Percentiles rank a stretch among this genome's conserved stretches.
phyloP scores from a whole-genome alignment of 2,797 vertebrate genomes.

The Ctenopoma kingsleyae region DNA sequence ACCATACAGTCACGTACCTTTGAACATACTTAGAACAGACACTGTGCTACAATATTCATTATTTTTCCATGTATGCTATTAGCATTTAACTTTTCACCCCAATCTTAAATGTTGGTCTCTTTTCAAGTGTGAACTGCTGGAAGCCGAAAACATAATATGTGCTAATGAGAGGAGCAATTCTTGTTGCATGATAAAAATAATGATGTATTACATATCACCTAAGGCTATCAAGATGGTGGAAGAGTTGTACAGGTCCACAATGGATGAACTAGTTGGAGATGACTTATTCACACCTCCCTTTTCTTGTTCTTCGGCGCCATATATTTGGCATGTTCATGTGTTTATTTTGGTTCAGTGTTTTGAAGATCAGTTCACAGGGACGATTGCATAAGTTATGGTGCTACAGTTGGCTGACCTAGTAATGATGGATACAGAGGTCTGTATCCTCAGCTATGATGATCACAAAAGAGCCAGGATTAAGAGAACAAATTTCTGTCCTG shows the following conservation, averaged over 20 bases:
- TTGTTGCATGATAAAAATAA: slow-evolving; percentile 65
- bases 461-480: slow-evolving; percentile 68
- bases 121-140: slow-evolving; percentile 46
- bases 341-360: slow-evolving; percentile 67
- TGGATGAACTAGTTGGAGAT: slow-evolving; percentile 49
- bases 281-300: slow-evolving; percentile 64
- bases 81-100: slow-evolving; percentile 32
- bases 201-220: slow-evolving; percentile 49
- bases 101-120: slow-evolving; percentile 34
- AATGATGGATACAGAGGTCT: slow-evolving; percentile 68
- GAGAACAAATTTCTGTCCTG: slow-evolving; percentile 69
- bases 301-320: slow-evolving; percentile 9
- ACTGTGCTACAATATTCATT: slow-evolving; percentile 12
- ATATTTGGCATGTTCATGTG: slow-evolving; percentile 62
- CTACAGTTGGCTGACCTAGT: slow-evolving; percentile 59
- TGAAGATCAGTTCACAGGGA: slow-evolving; percentile 60
- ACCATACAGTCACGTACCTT: slow-evolving; percentile 21
- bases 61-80: slow-evolving; percentile 18
- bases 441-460: slow-evolving; percentile 71
- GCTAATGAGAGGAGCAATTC: slow-evolving; percentile 66
- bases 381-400: slow-evolving; percentile 69
- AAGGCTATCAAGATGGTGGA: slow-evolving; percentile 64
- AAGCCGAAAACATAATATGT: slow-evolving; percentile 57
- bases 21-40: slow-evolving; percentile 15
- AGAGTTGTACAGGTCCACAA: slow-evolving; percentile 39